These are phyloP conservation scores for Acleris holmiana DNA, from an alignment of 2,888 invertebrate genomes.

Conservation along the genomic window DNA sequence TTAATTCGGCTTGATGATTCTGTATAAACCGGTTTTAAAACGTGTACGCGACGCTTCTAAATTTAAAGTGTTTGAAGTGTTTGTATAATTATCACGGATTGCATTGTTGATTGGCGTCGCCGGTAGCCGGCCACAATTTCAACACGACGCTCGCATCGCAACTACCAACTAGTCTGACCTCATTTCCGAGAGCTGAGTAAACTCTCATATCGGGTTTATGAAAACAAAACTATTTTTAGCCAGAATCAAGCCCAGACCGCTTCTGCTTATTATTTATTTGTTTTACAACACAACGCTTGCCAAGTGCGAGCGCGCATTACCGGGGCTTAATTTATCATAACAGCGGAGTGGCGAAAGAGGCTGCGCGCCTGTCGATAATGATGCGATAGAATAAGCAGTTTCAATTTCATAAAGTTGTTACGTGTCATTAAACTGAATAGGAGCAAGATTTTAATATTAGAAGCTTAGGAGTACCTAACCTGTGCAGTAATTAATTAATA, in stretches of 20 bases:
- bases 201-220: constrained; percentile 78
- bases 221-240: constrained; percentile 79
- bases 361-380: constrained; percentile 48
- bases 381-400: constrained; percentile 33
- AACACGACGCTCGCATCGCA: constrained; percentile 59
- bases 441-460: background rate
- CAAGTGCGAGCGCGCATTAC: constrained; percentile 61
- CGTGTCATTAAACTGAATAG: background rate
- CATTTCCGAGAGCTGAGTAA: constrained; percentile 77
- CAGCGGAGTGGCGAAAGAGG: constrained; percentile 36
- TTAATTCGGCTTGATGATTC: constrained; percentile 20
- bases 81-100: constrained; percentile 54
- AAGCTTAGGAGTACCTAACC: too few species aligned
- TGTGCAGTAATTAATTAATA: too few species aligned
- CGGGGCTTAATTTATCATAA: constrained; percentile 30
- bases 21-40: constrained; percentile 27
- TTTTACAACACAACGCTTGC: constrained; percentile 68
- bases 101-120: constrained; percentile 65
- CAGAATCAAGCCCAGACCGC: constrained; percentile 64
- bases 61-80: constrained; percentile 42
- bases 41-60: constrained; percentile 29
- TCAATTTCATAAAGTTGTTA: constrained; percentile 14
- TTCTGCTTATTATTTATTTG: constrained; percentile 75
- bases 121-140: constrained; percentile 51
- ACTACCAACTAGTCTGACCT: constrained; percentile 77